These are phyloP conservation scores for Chascanopsetta lugubris DNA, from an alignment of 2,113 vertebrate species.

Conservation along the genomic window DNA sequence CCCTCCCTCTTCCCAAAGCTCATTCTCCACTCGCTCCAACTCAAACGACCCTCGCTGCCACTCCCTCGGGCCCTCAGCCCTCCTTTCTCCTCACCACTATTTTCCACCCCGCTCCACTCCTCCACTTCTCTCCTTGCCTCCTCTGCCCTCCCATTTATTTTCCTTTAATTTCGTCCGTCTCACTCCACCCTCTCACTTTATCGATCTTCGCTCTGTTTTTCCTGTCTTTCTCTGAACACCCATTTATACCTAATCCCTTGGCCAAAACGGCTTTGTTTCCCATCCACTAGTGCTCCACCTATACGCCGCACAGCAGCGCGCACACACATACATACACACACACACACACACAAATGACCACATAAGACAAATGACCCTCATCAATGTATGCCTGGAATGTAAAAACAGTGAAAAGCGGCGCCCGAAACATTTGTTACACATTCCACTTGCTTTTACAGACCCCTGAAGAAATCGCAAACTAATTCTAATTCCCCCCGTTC, in stretches of 20 bases:
- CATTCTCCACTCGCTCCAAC: slow-evolving; percentile 59
- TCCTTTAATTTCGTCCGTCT: slow-evolving; percentile 61
- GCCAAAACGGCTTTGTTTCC: slow-evolving; percentile 49
- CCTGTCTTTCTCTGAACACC: slow-evolving; percentile 40
- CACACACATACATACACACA: slow-evolving; percentile 12
- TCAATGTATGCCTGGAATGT: slow-evolving; percentile 66
- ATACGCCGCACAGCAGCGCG: slow-evolving; percentile 21
- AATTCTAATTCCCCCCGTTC: slow-evolving; percentile 23
- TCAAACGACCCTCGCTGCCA: slow-evolving; percentile 65
- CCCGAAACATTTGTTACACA: slow-evolving; percentile 47
- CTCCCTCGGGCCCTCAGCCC: slow-evolving; percentile 51
- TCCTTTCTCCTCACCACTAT: slow-evolving; percentile 43
- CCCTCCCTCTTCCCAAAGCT: slow-evolving; percentile 52
- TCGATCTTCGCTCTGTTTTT: slow-evolving; percentile 60
- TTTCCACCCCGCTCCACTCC: slow-evolving; percentile 41
- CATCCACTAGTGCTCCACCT: slow-evolving; percentile 19
- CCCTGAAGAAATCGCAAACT: slow-evolving; percentile 13
- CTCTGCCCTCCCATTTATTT: slow-evolving; percentile 55
- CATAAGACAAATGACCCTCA: slow-evolving; percentile 71
- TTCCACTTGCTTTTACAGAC: slow-evolving; percentile 44
- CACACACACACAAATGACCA: slow-evolving; percentile 42
- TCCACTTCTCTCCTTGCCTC: slow-evolving; percentile 31
- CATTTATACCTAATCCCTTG: slow-evolving; percentile 49
- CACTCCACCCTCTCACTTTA: slow-evolving; percentile 62
- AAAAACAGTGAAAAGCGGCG: slow-evolving; percentile 46